Evolutionary conservation across 1,140 invertebrate species (phyloP), one percentile per base, ranked within the genome.

Genomic region (Amyelois transitella): DNA sequence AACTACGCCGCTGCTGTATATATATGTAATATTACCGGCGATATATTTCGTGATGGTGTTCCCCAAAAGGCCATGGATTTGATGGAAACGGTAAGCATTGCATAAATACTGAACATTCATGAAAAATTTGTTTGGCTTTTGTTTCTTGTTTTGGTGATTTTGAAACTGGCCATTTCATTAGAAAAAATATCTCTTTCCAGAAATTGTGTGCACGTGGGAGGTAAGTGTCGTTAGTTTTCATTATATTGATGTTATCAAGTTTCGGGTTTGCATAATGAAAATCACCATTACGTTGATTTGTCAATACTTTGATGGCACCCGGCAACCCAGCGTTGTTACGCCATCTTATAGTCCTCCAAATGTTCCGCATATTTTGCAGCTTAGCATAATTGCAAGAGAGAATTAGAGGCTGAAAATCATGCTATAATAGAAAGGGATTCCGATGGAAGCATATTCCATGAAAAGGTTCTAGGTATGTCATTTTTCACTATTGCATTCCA

Each of bases 131-230:
- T 88, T 88, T 86, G 83, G 82, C 83, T 88, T 87, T 88, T 88
- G 85, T 89, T 88, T 88, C 85, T 88, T 89, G 87, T 89, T 88
- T 87, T 87, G 85, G 86, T 88, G 79, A 85, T 86, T 79, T 87
- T 82, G 81, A 88, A 87, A 89, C 85, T 89, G 76, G 87, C 83
- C 87, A 89, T 88, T 89, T 86, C 81, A 87, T 89, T 86, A 88
- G 84, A 86, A 83, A 86, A 88, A 88, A 88, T 88, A 81, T 88
- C 85, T 89, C 80, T 89, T 89, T 89, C 78, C 87, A 89, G 87
- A 89, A 78, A 69, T 75, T 87, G 78, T 88, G 75, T 86, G 78
- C 80, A 80, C 84, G 84, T 85, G 83, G 69, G 83, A 88, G 87
- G 87, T 88, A 88, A 89, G 87, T 87, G 63, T 62, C 79, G 66